These are phyloP conservation scores for Myripristis jacobus DNA, from an alignment of 2,797 vertebrate genomes.

Conservation along the genomic window DNA sequence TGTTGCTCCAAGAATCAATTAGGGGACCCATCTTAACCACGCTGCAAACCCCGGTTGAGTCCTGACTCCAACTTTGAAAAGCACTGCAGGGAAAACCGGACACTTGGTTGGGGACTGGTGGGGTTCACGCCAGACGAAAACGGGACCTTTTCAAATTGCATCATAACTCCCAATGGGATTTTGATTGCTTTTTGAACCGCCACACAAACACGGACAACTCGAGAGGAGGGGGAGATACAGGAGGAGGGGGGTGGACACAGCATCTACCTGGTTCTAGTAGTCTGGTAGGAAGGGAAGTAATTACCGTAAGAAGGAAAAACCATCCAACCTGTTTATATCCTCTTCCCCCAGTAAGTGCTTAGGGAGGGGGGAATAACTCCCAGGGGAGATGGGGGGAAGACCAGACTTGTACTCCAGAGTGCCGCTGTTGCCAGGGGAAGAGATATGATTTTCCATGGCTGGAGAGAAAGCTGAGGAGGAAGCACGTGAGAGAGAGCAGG, in stretches of 20 bases:
- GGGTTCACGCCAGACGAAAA: neutral
- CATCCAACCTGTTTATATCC: slow-evolving; percentile 97
- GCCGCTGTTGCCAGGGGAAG: slow-evolving; percentile 90
- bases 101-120: neutral
- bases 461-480: slow-evolving; percentile 90
- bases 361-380: slow-evolving; percentile 95
- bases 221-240: slow-evolving; percentile 3
- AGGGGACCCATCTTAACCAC: neutral
- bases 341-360: slow-evolving; percentile 97
- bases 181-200: slow-evolving; percentile 25
- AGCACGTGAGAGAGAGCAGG: slow-evolving; percentile 21
- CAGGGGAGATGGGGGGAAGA: slow-evolving; percentile 91
- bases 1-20: neutral
- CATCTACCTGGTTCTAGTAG: slow-evolving; percentile 74
- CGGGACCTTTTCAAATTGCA: slow-evolving; percentile 27
- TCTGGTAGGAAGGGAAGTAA: slow-evolving; percentile 76
- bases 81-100: slow-evolving; percentile 7
- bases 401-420: slow-evolving; percentile 96
- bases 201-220: slow-evolving; percentile 41
- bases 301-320: slow-evolving; percentile 88
- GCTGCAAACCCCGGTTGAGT: neutral
- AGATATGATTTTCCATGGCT: slow-evolving; percentile 96
- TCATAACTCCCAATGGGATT: slow-evolving; percentile 9
- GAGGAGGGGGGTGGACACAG: slow-evolving; percentile 30
- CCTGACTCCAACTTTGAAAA: slow-evolving; percentile 30